Conservation (phyloP, 2,888 invertebrate species). For the Abscondita cerata region DNA sequence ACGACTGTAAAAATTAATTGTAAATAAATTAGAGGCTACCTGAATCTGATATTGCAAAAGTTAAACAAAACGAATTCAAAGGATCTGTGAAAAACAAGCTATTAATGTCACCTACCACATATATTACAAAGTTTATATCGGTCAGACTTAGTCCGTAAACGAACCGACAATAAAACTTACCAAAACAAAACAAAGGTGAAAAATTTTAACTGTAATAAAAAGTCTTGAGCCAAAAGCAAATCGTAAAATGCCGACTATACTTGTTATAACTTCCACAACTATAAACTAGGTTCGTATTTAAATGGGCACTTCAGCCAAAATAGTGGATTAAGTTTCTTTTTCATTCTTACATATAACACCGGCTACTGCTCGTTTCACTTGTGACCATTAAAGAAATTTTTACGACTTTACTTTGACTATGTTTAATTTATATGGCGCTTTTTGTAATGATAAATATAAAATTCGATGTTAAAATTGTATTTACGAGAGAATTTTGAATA, state of each 20-base stretch:
- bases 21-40: conserved; percentile 11
- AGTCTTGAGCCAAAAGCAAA: conserved; percentile 53
- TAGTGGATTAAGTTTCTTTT: too few relatives aligned
- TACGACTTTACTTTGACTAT: too few relatives aligned
- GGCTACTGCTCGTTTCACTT: too few relatives aligned
- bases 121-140: conserved; percentile 60
- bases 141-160: conserved; percentile 55
- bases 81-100: conserved; percentile 38
- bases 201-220: conserved; percentile 57
- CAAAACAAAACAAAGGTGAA: conserved; percentile 57
- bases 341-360: too few relatives aligned
- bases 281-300: conserved; percentile 47
- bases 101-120: conserved; percentile 57
- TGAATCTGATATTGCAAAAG: conserved; percentile 16
- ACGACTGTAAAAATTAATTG: conserved; percentile 18
- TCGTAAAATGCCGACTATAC: conserved; percentile 50
- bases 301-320: conserved; percentile 34
- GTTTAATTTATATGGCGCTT: too few relatives aligned
- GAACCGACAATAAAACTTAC: conserved; percentile 56
- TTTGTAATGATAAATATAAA: too few relatives aligned
- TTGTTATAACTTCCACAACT: conserved; percentile 52
- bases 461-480: too few relatives aligned
- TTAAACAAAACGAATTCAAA: conserved; percentile 19
- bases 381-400: too few relatives aligned
- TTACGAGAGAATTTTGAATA: too few relatives aligned